Conservation (phyloP, 2,797 vertebrate species). For the Cygnus olor region DNA sequence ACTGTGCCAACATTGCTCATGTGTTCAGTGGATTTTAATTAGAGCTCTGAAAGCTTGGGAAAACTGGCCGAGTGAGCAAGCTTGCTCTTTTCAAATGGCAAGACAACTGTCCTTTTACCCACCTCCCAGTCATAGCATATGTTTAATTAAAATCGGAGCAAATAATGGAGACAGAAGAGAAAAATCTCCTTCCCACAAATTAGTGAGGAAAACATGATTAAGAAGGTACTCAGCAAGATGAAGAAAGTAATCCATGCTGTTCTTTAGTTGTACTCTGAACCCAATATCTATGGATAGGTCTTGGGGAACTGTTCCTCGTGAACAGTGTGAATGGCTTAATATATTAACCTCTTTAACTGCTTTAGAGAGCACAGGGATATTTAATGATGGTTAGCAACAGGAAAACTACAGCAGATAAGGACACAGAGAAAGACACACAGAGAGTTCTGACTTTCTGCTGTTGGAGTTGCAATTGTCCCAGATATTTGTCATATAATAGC, state of each 20-base stretch:
- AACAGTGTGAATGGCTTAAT: neutral
- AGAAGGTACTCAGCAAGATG: neutral
- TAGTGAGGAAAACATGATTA: slow-evolving; percentile 29
- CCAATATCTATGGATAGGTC: neutral
- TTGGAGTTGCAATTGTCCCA: neutral
- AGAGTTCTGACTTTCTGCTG: neutral
- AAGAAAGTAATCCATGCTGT: neutral
- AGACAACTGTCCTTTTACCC: slow-evolving; percentile 36
- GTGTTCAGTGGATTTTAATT: slow-evolving; percentile 69
- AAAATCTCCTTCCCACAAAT: slow-evolving; percentile 30
- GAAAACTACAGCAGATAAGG: neutral
- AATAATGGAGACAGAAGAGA: slow-evolving; percentile 32
- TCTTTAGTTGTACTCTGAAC: neutral
- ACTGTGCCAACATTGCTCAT: slow-evolving; percentile 64
- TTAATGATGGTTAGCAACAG: neutral
- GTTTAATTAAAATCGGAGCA: slow-evolving; percentile 58
- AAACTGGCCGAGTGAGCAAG: neutral
- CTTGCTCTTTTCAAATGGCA: slow-evolving; percentile 53
- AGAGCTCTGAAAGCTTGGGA: slow-evolving; percentile 59
- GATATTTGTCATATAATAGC: slow-evolving; percentile 17
- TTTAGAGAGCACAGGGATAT: neutral
- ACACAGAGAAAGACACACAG: neutral
- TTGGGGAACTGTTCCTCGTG: neutral
- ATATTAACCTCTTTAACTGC: neutral
- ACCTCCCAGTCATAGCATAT: neutral